Percentiles rank a stretch among this genome's conserved stretches.
Conservation (phyloP, 2,888 invertebrate species). For the Ischnus inquisitorius region DNA sequence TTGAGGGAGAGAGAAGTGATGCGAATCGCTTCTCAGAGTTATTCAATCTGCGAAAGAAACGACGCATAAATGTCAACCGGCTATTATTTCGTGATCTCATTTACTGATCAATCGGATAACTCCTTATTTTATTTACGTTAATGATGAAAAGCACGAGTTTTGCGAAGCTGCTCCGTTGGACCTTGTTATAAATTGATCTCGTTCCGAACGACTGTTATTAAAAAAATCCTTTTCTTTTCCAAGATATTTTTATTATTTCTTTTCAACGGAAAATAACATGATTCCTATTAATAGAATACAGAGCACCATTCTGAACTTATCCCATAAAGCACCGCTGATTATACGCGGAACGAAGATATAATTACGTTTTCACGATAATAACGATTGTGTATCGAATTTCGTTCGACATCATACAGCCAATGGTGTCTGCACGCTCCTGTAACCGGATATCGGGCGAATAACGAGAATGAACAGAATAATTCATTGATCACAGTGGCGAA, state of each 20-base stretch:
- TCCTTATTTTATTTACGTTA: background rate
- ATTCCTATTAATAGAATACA: background rate
- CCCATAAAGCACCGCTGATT: background rate
- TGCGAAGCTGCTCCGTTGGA: background rate
- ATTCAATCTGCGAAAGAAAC: background rate
- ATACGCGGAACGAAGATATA: background rate
- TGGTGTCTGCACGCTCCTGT: background rate
- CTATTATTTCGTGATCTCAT: background rate
- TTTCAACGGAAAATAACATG: background rate
- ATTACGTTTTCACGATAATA: background rate
- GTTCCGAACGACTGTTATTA: background rate
- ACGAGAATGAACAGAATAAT: constrained; percentile 28
- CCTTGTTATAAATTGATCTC: background rate
- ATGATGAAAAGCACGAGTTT: background rate
- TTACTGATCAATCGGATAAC: background rate
- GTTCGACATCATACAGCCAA: background rate
- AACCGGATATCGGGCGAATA: constrained; percentile 12
- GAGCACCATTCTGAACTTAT: background rate
- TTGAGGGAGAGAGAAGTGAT: constrained; percentile 21
- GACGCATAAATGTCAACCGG: background rate
- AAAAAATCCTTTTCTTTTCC: background rate
- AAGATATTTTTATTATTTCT: background rate
- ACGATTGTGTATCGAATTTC: background rate
- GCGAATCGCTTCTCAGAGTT: background rate
- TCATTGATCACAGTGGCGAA: background rate